Evolutionary conservation across 2,797 vertebrate genomes (phyloP), one percentile per base, ranked within the genome.

Genomic region (Enteromius trimaculatus): DNA sequence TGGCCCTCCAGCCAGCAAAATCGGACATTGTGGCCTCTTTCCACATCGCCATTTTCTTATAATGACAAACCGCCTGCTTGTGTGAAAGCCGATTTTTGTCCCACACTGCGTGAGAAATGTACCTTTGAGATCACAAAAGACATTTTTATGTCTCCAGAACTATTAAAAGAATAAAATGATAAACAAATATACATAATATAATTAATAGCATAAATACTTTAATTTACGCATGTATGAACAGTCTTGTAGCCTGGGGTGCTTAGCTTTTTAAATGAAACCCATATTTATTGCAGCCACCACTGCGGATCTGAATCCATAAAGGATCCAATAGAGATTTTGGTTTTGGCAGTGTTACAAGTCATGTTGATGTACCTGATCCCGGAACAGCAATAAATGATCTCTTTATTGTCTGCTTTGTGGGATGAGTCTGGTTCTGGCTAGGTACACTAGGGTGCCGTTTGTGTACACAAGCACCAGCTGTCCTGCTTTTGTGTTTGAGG

Each of bases 381-480:
- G 26, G 47, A 74, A 81, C 44, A 74, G 70, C 80, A 74, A 23
- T 81, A 64, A 74, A 81, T 34, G 31, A 26, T 23, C 42, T 19
- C 42, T 74, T 81, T 74, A 81, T 72, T 42, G 58, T 74, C 53
- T n/a, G 60, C n/a, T 72, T 81, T 65, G 71, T 17, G 31, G 78
- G 62, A 72, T 83, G 80, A 83, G 49, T 60, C 1, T 44, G 29
- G 21, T 66, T 72, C 39, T 89, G 85, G 91, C 93, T 93, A 93
- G 92, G 93, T 94, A 92, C 86, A 80, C 77, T 68, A 82, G 88
- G 91, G 86, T 83, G 80, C 47, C 65, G 85, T 90, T 85, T 86
- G 79, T 81, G 90, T 51, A 70, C 89, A 88, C 88, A 91, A 90
- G 88, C 88, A 89, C 88, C 94, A 95, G 94, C 94, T 95, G 94